A percentile compares a stretch with the other conserved stretches of the same genome.
Conservation (phyloP, 2,797 vertebrate species). For the Microhierax caerulescens region DNA sequence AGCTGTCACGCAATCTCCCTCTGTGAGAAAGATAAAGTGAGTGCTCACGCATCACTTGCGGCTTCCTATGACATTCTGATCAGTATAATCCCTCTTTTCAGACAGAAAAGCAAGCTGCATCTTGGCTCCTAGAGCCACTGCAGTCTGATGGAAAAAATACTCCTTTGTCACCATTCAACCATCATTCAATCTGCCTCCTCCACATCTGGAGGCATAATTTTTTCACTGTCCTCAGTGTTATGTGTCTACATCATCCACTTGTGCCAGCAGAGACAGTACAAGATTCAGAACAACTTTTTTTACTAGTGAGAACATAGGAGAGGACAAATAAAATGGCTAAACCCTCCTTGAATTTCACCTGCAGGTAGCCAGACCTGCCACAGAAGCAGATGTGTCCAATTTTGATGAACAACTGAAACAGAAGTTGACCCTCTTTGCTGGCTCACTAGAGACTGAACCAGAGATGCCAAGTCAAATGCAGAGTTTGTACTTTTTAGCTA, state of each 20-base stretch:
- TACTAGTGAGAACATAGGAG: background rate
- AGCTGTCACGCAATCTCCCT: background rate
- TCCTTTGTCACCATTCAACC: background rate
- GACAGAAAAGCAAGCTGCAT: constrained; percentile 5
- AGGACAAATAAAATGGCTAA: background rate
- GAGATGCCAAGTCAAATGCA: background rate
- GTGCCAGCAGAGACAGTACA: background rate
- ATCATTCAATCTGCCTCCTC: background rate
- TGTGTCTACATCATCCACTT: background rate
- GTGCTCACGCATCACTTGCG: constrained; percentile 49
- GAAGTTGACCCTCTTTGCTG: background rate
- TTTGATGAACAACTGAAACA: background rate
- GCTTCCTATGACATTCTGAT: constrained; percentile 25
- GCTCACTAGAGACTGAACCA: background rate
- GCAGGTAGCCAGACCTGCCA: background rate
- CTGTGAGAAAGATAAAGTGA: background rate
- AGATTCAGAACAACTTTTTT: background rate
- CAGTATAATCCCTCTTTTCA: constrained; percentile 37
- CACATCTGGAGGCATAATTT: background rate
- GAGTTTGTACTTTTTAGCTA: background rate
- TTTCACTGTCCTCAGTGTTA: background rate
- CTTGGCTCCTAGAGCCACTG: background rate
- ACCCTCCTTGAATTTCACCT: background rate
- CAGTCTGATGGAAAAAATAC: background rate
- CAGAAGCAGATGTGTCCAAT: background rate